Percentiles rank a stretch among this genome's conserved stretches.
Conservation (phyloP, 2,888 invertebrate species). For the Andrena bucephala region DNA sequence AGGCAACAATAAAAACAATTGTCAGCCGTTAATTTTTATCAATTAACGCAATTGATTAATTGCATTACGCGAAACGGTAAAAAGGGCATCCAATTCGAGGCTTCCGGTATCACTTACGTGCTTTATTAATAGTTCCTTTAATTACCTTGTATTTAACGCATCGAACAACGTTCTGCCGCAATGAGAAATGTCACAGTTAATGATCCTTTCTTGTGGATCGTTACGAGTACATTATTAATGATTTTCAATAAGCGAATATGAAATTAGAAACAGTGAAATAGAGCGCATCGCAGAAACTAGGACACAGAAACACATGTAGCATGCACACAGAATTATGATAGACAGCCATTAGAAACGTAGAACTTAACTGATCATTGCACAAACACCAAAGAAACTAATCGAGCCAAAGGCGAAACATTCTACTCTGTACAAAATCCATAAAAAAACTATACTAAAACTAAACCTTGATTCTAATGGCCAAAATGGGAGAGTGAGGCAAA, state of each 20-base stretch:
- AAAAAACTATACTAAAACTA: neutral
- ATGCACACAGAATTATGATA: neutral
- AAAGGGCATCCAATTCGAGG: slow-evolving; percentile 36
- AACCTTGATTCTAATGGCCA: neutral
- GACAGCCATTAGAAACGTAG: neutral
- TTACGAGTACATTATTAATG: no score
- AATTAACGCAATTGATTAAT: slow-evolving; percentile 69
- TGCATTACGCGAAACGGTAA: slow-evolving; percentile 51
- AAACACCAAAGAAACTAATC: neutral
- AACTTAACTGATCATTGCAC: slow-evolving; percentile 1
- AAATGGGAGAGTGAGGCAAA: neutral
- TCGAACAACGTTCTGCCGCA: neutral
- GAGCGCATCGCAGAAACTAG: neutral
- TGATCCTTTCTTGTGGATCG: neutral
- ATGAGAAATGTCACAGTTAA: neutral
- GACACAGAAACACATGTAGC: neutral
- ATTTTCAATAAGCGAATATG: no score
- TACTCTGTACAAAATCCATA: neutral
- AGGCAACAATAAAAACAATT: slow-evolving; percentile 48
- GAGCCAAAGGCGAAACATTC: neutral
- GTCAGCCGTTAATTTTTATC: slow-evolving; percentile 58
- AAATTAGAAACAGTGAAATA: no score
- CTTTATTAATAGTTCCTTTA: slow-evolving; percentile 50
- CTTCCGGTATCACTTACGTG: slow-evolving; percentile 60
- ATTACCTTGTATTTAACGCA: slow-evolving; percentile 1